Base-by-base conservation (phyloP, 2,797 vertebrate genomes). In the Semaprochilodus insignis region DNA sequence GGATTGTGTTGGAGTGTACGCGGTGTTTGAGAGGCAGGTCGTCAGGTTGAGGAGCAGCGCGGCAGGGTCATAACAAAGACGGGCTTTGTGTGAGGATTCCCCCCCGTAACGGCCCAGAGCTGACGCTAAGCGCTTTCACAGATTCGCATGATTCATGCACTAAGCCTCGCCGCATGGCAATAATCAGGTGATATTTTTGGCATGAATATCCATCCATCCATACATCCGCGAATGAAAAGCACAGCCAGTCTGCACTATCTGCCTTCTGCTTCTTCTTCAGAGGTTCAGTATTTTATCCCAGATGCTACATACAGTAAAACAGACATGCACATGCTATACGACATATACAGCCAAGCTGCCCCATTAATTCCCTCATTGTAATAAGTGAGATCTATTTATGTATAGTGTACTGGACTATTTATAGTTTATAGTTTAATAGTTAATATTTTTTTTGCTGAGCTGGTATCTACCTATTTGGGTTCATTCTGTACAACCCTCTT, bases 161-260 rank as follows among this genome's bases (percentile, higher is more conserved):
- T 66, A 71, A 75, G 62, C 80, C 75, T 51, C 63, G 83, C 77
- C 81, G 82, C 78, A 85, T 75, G 84, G 85, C 83, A 86, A 81
- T 85, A 82, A 85, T 88, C 83, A 89, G 75, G 84, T 84, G 84
- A 85, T 88, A 85, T 77, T 81, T 88, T 88, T 88, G 84, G 85
- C 87, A 83, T 60, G 51, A 44, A 23, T 21, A 63, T 55, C 40
- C n/a, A 62, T 78, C 65, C 51, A 17, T 31, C 55, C 25, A 48
- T 2, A 13, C 14, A 55, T 54, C 69, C 31, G 31, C 78, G 74
- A 67, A 66, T 76, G 82, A 81, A 81, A 86, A 71, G 60, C 73
- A 27, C 55, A 62, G 74, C 63, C 66, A 55, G 23, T 73, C 78
- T 15, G 60, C 23, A 3, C 78, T 76, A 80, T 84, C 78, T 81